phyloP scores from a whole-genome alignment of 2,888 invertebrate species.

The Lissocephala sabroskyi region DNA sequence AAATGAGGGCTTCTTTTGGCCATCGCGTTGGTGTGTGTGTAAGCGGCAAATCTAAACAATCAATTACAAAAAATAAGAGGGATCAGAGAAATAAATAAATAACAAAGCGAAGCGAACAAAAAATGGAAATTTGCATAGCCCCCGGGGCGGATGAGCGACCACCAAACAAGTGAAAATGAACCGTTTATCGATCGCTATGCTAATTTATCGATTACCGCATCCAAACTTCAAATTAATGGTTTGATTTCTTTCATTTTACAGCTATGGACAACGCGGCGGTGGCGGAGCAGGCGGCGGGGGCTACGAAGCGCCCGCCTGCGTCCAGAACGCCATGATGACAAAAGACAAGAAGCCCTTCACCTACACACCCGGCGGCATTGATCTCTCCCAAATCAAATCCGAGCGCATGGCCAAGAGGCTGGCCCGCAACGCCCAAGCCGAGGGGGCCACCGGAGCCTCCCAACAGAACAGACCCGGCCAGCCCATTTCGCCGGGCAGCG shows the following conservation, averaged over 20 bases:
- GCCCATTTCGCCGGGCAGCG: slow-evolving; percentile 54
- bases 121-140: slow-evolving; percentile 32
- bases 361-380: slow-evolving; percentile 95
- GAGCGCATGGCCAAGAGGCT: slow-evolving; percentile 89
- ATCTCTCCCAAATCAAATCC: slow-evolving; percentile 90
- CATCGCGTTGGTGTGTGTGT: no score
- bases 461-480: slow-evolving; percentile 74
- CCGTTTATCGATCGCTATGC: slow-evolving; percentile 18
- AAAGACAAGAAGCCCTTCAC: slow-evolving; percentile 97
- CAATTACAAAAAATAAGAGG: slow-evolving; percentile 19
- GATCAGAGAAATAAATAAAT: slow-evolving; percentile 6
- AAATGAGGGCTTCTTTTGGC: slow-evolving; percentile 23
- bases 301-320: slow-evolving; percentile 87
- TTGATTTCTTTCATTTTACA: slow-evolving; percentile 22
- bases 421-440: slow-evolving; percentile 80
- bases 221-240: background rate
- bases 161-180: slow-evolving; percentile 29
- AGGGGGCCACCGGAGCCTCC: slow-evolving; percentile 78
- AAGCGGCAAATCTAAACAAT: slow-evolving; percentile 27
- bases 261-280: slow-evolving; percentile 71
- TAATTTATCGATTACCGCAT: slow-evolving; percentile 9
- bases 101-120: slow-evolving; percentile 17
- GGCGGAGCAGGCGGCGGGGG: slow-evolving; percentile 55
- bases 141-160: background rate
- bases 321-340: slow-evolving; percentile 95